Base-by-base conservation (phyloP, 2,113 vertebrate genomes). In the Oxygymnocypris stewartii region DNA sequence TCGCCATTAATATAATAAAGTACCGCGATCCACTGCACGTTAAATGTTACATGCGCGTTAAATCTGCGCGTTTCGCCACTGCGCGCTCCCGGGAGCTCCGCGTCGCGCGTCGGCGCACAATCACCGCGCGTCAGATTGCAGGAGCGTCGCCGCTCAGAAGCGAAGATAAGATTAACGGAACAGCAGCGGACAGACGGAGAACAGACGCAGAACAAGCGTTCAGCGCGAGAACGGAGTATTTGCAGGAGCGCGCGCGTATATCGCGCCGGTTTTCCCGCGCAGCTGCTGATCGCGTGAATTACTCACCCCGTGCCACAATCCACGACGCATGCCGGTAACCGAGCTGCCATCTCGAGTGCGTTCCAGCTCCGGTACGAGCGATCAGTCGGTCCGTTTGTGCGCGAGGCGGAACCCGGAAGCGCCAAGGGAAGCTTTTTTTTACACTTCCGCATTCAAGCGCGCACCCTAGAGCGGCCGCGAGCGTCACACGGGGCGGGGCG, bases 301-400 rank as follows among this genome's bases (percentile, higher is more conserved):
- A 86, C 96, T 96, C 93, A 98, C 97, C 97, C 97, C 2, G 97
- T 99, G 90, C 97, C 97, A 95, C 97, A 99, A 95, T 98, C 97
- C 91, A 99, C 97, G 90, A 99, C 97, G 90, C 97, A 98, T 92
- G 97, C 97, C 95, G 97, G 97, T 92, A 98, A 92, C 94, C 97
- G 96, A 95, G 96, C 96, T 92, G 97, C 97, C 97, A 98, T 99
- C 89, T 95, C 92, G 35, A 74, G 4, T 12, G 65, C 51, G 63
- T 25, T 73, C 16, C 37, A 57, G 47, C 81, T 74, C 82, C 67
- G 82, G 67, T 54, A 4, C 65, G 6, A 84, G 23, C 25, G 80
- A 69, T 71, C 80, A 14, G 80, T 71, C 44, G 4, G 20, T 74
- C 82, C 14, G 82, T 37, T 59, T 42, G 47, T 84, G 47, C 3